Conservation (phyloP, 2,797 vertebrate genomes). For the Phataginus tricuspis region DNA sequence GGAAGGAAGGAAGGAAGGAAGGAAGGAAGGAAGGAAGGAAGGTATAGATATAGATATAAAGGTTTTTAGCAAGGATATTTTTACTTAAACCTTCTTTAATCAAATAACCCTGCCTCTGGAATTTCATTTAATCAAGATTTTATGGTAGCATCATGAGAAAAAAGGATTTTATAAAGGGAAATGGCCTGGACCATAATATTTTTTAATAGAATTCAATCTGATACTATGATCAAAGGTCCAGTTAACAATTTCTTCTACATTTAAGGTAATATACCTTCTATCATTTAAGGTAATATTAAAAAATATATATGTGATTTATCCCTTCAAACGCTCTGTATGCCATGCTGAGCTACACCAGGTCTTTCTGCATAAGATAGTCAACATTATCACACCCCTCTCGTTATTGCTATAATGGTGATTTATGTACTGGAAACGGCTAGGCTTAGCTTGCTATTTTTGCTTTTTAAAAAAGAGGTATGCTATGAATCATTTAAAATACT, state of each 20-base stretch:
- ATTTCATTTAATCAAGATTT: constrained; percentile 57
- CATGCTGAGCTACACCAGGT: background rate
- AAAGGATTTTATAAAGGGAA: constrained; percentile 34
- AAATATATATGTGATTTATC: constrained; percentile 17
- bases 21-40: no score
- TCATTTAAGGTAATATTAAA: constrained; percentile 62
- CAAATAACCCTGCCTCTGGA: background rate
- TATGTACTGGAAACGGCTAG: constrained; percentile 52
- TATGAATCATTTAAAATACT: constrained; percentile 67
- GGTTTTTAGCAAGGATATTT: background rate
- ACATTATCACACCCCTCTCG: background rate
- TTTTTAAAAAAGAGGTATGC: constrained; percentile 35
- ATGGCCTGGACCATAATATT: constrained; percentile 32
- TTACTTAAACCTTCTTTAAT: background rate
- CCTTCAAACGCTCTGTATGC: background rate
- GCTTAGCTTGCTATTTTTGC: constrained; percentile 54
- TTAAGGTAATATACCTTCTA: background rate
- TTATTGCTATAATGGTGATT: constrained; percentile 60
- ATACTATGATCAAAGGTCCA: background rate
- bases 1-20: no score
- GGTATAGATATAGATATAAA: background rate
- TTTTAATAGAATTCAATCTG: constrained; percentile 42
- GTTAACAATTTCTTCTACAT: background rate
- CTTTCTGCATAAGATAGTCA: constrained; percentile 26
- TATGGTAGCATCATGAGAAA: background rate